Evolutionary conservation across 1,140 invertebrate species (phyloP).

Genomic region (Leptoteleia sp.): DNA sequence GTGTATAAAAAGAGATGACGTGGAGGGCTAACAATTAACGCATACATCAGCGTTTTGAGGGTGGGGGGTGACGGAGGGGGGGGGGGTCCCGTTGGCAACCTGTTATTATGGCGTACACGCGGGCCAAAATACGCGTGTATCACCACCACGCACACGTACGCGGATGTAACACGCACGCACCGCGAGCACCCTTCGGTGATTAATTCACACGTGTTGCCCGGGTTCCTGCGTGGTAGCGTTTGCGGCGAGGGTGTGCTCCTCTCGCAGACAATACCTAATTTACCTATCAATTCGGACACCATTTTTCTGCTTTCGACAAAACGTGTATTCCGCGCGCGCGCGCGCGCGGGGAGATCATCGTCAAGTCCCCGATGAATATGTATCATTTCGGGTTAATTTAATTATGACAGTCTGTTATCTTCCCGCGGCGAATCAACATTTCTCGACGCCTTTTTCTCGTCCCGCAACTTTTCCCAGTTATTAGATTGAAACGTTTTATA

Average conservation of each 20-base stretch:
- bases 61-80: slow-evolving; percentile 57
- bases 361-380: slow-evolving; percentile 37
- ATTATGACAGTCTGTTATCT: slow-evolving; percentile 43
- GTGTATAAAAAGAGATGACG: slow-evolving; percentile 67
- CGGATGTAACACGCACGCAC: slow-evolving; percentile 32
- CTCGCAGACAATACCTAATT: slow-evolving; percentile 59
- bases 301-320: slow-evolving; percentile 52
- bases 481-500: too few species aligned
- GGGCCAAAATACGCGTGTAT: slow-evolving; percentile 75
- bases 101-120: slow-evolving; percentile 78
- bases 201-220: slow-evolving; percentile 74
- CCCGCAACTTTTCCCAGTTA: not conserved
- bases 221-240: slow-evolving; percentile 59
- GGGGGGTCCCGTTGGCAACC: slow-evolving; percentile 75
- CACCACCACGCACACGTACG: slow-evolving; percentile 70
- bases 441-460: not conserved
- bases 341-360: slow-evolving; percentile 12
- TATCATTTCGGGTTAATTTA: slow-evolving; percentile 43
- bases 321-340: slow-evolving; percentile 26
- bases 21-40: slow-evolving; percentile 71
- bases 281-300: slow-evolving; percentile 56
- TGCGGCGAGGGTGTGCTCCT: slow-evolving; percentile 59
- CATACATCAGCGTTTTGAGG: slow-evolving; percentile 71
- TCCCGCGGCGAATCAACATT: slow-evolving; percentile 4
- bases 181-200: slow-evolving; percentile 71